Base-by-base conservation (phyloP, 1,140 invertebrate genomes). In the Heliconius eleuchia region DNA sequence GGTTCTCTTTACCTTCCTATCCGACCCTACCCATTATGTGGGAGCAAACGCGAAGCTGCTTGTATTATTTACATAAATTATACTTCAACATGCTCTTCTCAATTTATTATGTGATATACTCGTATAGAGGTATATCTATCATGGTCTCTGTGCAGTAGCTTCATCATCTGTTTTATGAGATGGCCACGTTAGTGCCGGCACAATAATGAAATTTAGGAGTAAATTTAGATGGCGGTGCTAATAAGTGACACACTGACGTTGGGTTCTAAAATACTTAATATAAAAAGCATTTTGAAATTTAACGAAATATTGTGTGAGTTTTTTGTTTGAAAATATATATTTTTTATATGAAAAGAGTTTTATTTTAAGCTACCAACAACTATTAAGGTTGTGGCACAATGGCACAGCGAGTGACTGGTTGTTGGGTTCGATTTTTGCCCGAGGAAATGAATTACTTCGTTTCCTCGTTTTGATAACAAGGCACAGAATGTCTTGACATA, bases 171-270 rank as follows among this genome's bases (percentile, higher is more conserved):
- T 66, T 66, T 80, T 80, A 66, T 11, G 60, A 66, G 60, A 27
- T 73, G 74, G n/a, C 60, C 76, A 74, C 74, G 74, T 77, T 50
- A 77, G 76, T 80, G 79, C 75, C 30, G 60, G 57, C 71, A 76
- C 79, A 70, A 74, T 80, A 80, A 80, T 76, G 75, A 77, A 80
- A 77, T 80, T 80, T 80, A 71, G 30, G 23, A 74, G 42, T 73
- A 77, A 80, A 77, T 80, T 80, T 77, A 80, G 76, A 80, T 80
- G 60, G 57, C 60, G 52, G 39, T 55, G 60, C 70, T 72, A 50
- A 80, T 66, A 66, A 19, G 74, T 55, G 66, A 76, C 74, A 55
- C 34, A 80, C 37, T 34, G 74, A 23, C 46, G 57, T 70, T 70
- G 1, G 13, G 73, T 6, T 66, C 27, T 57, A 3, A 11, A 75